Base-by-base conservation (phyloP, 2,888 invertebrate species). In the Thelaira solivaga region DNA sequence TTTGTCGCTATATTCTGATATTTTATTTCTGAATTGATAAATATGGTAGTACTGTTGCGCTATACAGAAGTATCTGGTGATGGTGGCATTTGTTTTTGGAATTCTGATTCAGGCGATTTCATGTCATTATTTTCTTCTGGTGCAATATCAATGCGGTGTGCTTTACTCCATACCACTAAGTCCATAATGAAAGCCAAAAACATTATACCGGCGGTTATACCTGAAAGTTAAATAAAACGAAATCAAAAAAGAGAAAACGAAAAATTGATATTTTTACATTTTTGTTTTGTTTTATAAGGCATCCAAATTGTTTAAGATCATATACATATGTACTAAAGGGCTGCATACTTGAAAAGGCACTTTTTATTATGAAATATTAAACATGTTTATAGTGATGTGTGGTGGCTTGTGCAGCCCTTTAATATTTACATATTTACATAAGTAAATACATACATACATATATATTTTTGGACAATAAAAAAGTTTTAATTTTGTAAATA, bases 121-220 rank as follows among this genome's bases (percentile, higher is more conserved):
- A 81, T 81, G 36, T 83, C 76, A 24, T 64, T 71, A 24, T 89
- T 90, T 67, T 88, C 87, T 72, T 85, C 84, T 0, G 92, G 92
- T 83, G 92, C 92, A 88, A 92, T 92, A 85, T 92, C 92, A 83
- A 97, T 96, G 85, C 94, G 94, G 67, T 94, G 94, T 45, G 96
- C 96, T 88, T 95, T 95, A 86, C 94, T 94, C 95, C 96, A 97
- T 26, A 97, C 96, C 59, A 96, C 91, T 83, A 96, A 87, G 90
- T 97, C 97, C 89, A 96, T 95, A 82, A 96, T 90, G 88, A 96
- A 97, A 73, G 96, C 97, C 69, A 95, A 91, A 85, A 95, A 92
- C 91, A 97, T 93, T 79, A 97, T 93, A 26, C 93, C 93, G 59
- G 96, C 95, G 0, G 97, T 96, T 69, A 95, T 93, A 83, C 97